phyloP scores from a whole-genome alignment of 2,888 invertebrate species.

The Platynereis dumerilii region DNA sequence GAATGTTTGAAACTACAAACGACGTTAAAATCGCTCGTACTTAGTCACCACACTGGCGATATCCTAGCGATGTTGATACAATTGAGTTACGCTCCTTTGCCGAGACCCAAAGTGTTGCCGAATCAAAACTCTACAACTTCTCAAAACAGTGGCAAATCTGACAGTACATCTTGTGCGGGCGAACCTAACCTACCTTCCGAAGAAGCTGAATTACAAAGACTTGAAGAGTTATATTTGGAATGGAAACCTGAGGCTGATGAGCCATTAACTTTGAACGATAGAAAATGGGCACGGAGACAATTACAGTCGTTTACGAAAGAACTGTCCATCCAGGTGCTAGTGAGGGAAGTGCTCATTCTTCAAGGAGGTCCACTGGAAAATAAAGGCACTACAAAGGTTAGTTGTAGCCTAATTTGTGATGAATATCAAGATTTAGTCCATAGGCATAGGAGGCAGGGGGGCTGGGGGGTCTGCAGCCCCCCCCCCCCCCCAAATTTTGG shows the following conservation, averaged over 20 bases:
- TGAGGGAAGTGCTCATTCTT: no score
- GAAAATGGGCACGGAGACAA: not conserved
- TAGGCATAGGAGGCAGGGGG: no score
- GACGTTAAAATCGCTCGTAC: constrained; percentile 68
- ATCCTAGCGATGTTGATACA: constrained; percentile 75
- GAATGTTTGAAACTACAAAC: constrained; percentile 37
- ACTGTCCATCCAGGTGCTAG: no score
- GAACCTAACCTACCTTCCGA: not conserved
- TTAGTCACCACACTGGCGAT: constrained; percentile 69
- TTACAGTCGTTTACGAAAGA: not conserved
- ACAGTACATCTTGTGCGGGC: not conserved
- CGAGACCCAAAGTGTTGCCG: constrained; percentile 39
- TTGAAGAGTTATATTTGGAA: no score
- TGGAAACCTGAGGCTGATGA: no score
- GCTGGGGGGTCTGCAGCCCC: no score
- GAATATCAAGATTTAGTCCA: no score
- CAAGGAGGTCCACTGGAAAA: no score
- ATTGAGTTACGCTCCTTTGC: constrained; percentile 73
- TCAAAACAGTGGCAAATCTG: not conserved
- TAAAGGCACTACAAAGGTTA: no score
- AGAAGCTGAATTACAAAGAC: not conserved
- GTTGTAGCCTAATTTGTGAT: no score
- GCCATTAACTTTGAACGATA: no score
- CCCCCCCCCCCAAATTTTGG: no score
- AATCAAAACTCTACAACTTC: not conserved